Evolutionary conservation across 2,888 invertebrate species (phyloP), one percentile per base, ranked within the genome.

Genomic region (Diplazon laetatorius): DNA sequence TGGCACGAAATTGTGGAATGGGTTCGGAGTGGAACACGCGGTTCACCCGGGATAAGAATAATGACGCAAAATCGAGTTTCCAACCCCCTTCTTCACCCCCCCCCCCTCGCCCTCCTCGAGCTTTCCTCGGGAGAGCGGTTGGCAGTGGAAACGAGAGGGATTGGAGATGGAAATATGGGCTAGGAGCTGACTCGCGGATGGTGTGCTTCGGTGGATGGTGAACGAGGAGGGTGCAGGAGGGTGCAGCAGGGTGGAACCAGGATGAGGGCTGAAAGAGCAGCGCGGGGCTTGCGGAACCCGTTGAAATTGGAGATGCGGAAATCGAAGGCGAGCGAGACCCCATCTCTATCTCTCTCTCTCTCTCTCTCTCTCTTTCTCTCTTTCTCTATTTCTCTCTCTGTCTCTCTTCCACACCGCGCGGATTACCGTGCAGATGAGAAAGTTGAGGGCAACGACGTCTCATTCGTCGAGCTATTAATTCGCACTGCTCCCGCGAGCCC

Each of bases 401-500:
- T 59, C 50, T 60, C 65, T 71, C 35, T 46, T 46, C 46, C 39
- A 48, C 48, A 42, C 42, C 55, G 30, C 62, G 69, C 65, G 72
- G 71, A 76, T 80, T 76, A 66, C 65, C 66, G 65, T 63, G 60
- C 66, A 75, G 82, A 82, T 81, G 79, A 81, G 75, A 79, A 78
- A 82, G 79, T 81, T 78, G 78, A 78, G 80, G 76, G 59, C 80
- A 79, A 78, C 63, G 78, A 76, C 77, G 76, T 74, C 80, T 78
- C 79, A 81, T 80, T 81, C 79, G 77, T 76, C 57, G 80, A 68
- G 75, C 79, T 82, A 81, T 82, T 82, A 82, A 82, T 82, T 81
- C 76, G 76, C 65, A 66, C 78, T 65, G 79, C 73, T 78, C 63
- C 65, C 44, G 60, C 71, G 74, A 76, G 76, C 50, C 30, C 76